A percentile compares a stretch with the other conserved stretches of the same genome.
phyloP scores from a whole-genome alignment of 2,888 invertebrate genomes.

The Chouioia cunea region DNA sequence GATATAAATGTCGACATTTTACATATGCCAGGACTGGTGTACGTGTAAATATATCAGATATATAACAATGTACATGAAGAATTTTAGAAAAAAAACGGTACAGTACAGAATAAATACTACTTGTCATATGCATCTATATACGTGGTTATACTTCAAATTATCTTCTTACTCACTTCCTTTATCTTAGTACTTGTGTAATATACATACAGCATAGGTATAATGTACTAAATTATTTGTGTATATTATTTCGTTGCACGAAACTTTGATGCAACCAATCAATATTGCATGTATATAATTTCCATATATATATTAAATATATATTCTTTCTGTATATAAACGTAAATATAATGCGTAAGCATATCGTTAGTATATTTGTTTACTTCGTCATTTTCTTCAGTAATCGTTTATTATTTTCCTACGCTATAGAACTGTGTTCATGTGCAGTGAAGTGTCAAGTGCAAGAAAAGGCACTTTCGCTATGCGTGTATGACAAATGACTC shows the following conservation, averaged over 20 bases:
- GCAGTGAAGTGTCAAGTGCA: slow-evolving; percentile 65
- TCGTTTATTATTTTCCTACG: slow-evolving; percentile 44
- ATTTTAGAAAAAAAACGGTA: slow-evolving; percentile 61
- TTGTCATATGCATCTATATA: slow-evolving; percentile 60
- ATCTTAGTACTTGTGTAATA: slow-evolving; percentile 49
- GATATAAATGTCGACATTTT: slow-evolving; percentile 57
- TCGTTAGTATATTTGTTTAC: slow-evolving; percentile 50
- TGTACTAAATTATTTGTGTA: slow-evolving; percentile 54
- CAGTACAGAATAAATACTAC: slow-evolving; percentile 67
- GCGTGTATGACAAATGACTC: slow-evolving; percentile 52
- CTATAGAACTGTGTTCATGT: slow-evolving; percentile 49
- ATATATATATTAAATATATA: slow-evolving; percentile 49
- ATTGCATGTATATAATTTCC: slow-evolving; percentile 48
- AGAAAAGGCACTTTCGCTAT: slow-evolving; percentile 68
- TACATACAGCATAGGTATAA: slow-evolving; percentile 53
- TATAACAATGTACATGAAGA: slow-evolving; percentile 62
- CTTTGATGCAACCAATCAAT: slow-evolving; percentile 60
- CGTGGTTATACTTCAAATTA: slow-evolving; percentile 57
- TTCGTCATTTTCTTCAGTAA: slow-evolving; percentile 37
- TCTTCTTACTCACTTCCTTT: slow-evolving; percentile 49
- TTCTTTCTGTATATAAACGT: slow-evolving; percentile 47
- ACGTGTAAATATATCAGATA: slow-evolving; percentile 56
- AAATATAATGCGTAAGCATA: slow-evolving; percentile 51
- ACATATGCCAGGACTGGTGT: slow-evolving; percentile 58
- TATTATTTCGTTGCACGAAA: slow-evolving; percentile 63